phyloP scores from a whole-genome alignment of 2,888 invertebrate species.

The Ethmia dodecea region DNA sequence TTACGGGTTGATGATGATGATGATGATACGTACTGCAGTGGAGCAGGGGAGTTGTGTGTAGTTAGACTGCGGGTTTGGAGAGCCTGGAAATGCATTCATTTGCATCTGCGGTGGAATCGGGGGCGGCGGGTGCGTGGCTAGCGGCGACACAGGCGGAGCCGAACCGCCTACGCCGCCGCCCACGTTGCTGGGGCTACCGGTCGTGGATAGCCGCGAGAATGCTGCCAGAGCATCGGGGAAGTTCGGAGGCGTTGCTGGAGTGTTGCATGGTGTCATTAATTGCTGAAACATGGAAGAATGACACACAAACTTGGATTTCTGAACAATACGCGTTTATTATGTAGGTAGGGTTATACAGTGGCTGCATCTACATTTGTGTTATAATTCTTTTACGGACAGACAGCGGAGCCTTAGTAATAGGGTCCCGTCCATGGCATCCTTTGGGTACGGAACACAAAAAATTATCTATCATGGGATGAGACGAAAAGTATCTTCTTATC shows the following conservation, averaged over 20 bases:
- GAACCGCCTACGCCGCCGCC: constrained; percentile 39
- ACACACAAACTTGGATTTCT: too few relatives aligned
- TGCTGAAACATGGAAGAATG: constrained; percentile 75
- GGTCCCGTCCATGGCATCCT: too few relatives aligned
- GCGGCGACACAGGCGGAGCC: constrained; percentile 61
- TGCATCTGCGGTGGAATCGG: constrained; percentile 42
- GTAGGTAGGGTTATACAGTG: too few relatives aligned
- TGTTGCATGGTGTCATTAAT: constrained; percentile 95
- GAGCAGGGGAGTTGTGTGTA: constrained; percentile 66
- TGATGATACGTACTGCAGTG: constrained; percentile 55
- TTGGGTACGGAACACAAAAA: too few relatives aligned
- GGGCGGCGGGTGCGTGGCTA: constrained; percentile 60
- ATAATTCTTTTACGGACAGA: too few relatives aligned
- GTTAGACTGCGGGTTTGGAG: constrained; percentile 56
- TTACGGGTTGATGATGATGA: too few relatives aligned
- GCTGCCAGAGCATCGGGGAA: constrained; percentile 94
- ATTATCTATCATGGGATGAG: too few relatives aligned
- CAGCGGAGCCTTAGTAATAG: too few relatives aligned
- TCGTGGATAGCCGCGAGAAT: constrained; percentile 91
- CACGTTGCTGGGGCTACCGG: constrained; percentile 66
- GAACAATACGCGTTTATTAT: too few relatives aligned
- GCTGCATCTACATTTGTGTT: too few relatives aligned
- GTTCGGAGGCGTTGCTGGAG: constrained; percentile 95
- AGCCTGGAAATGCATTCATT: constrained; percentile 50
- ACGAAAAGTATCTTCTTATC: too few relatives aligned